Percentiles rank a stretch among this genome's conserved stretches.
Conservation (phyloP, 2,797 vertebrate species). For the Ceyx erithaca region DNA sequence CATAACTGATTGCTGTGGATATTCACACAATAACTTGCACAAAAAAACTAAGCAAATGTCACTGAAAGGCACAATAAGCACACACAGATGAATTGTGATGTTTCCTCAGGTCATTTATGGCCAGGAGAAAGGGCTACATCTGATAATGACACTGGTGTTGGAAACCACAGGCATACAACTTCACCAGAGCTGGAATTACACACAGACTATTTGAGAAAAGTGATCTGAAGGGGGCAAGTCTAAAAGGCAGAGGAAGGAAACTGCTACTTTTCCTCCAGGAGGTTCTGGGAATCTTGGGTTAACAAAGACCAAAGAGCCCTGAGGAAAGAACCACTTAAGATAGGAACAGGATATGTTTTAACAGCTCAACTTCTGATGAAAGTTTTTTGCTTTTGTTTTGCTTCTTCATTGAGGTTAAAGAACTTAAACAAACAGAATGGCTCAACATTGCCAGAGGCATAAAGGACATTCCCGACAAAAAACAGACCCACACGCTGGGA, state of each 20-base stretch:
- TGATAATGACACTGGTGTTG: not conserved
- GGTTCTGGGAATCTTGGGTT: not conserved
- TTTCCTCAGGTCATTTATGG: not conserved
- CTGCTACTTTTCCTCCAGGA: not conserved
- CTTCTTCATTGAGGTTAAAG: not conserved
- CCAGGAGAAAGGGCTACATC: not conserved
- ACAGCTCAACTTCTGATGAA: not conserved
- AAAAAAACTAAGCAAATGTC: not conserved
- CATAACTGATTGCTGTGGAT: not conserved
- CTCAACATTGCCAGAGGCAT: not conserved
- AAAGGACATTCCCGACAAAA: not conserved
- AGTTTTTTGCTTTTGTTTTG: slow-evolving; percentile 3
- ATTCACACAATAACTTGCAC: not conserved
- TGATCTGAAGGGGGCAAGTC: not conserved
- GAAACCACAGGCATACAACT: not conserved
- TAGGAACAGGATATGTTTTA: not conserved
- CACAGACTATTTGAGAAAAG: not conserved
- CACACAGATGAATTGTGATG: fast-evolving
- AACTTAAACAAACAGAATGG: not conserved
- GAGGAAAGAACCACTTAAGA: not conserved
- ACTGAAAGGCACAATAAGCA: not conserved
- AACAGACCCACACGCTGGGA: not conserved
- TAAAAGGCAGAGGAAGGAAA: not conserved
- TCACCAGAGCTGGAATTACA: not conserved
- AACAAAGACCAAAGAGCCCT: not conserved